Evolutionary conservation across 2,113 vertebrate species (phyloP).

Genomic region (Oostethus manadensis): DNA sequence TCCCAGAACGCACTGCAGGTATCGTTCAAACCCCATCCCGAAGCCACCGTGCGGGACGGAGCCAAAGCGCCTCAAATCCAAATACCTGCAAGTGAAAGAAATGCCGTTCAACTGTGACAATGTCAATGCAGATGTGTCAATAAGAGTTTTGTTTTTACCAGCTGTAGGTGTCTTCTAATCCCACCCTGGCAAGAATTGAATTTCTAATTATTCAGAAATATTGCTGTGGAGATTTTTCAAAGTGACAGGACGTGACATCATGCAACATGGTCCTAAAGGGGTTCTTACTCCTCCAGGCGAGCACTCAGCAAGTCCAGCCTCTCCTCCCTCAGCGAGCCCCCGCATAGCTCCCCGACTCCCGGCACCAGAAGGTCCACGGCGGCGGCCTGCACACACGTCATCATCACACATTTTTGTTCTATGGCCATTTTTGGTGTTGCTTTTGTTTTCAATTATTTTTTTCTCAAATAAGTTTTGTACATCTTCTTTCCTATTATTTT

Average conservation of each 20-base stretch:
- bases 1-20: slow-evolving; percentile 88
- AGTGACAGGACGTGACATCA: too few relatives aligned
- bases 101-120: not conserved
- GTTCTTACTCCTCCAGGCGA: slow-evolving; percentile 77
- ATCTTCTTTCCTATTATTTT: too few relatives aligned
- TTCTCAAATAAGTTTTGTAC: too few relatives aligned
- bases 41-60: slow-evolving; percentile 93
- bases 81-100: slow-evolving; percentile 77
- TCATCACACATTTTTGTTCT: too few relatives aligned
- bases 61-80: slow-evolving; percentile 90
- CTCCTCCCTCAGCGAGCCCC: slow-evolving; percentile 92
- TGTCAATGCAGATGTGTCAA: not conserved
- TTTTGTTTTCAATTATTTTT: too few relatives aligned
- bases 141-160: slow-evolving; percentile 77
- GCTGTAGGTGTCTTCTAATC: slow-evolving; percentile 79
- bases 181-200: slow-evolving; percentile 69
- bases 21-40: slow-evolving; percentile 95
- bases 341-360: slow-evolving; percentile 88
- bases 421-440: too few relatives aligned
- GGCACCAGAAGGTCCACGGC: slow-evolving; percentile 94
- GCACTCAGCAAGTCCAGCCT: slow-evolving; percentile 76
- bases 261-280: not conserved
- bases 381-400: slow-evolving; percentile 74
- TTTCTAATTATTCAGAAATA: not conserved
- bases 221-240: too few relatives aligned